Conservation (phyloP, 2,797 vertebrate species). For the Prionace glauca region DNA sequence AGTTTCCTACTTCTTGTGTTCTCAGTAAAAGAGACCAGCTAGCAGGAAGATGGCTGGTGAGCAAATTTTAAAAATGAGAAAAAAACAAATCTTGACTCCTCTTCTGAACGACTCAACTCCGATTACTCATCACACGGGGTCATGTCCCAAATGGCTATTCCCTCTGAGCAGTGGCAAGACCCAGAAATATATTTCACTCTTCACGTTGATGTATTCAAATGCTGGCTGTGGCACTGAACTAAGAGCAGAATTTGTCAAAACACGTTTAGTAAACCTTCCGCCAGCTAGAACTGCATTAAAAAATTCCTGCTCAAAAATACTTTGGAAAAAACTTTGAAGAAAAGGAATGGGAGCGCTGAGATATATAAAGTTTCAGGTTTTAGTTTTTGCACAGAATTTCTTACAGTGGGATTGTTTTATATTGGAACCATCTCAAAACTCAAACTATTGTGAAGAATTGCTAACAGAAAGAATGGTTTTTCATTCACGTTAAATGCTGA, state of each 20-base stretch:
- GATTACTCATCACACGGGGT: neutral
- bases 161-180: neutral
- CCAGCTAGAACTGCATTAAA: neutral
- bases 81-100: neutral
- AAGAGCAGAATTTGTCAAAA: neutral
- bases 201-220: neutral
- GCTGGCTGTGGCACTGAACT: neutral
- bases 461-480: neutral
- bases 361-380: no score
- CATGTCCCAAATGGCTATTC: neutral
- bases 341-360: neutral
- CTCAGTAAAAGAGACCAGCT: no score
- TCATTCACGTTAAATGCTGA: no score
- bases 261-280: neutral
- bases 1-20: no score
- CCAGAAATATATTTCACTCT: neutral
- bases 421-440: neutral
- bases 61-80: neutral
- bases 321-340: neutral
- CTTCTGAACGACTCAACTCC: neutral
- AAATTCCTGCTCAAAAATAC: neutral
- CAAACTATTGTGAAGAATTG: neutral
- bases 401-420: neutral
- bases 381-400: neutral
- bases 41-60: neutral